phyloP scores from a whole-genome alignment of 2,888 invertebrate genomes.

The Archips crataeganus region DNA sequence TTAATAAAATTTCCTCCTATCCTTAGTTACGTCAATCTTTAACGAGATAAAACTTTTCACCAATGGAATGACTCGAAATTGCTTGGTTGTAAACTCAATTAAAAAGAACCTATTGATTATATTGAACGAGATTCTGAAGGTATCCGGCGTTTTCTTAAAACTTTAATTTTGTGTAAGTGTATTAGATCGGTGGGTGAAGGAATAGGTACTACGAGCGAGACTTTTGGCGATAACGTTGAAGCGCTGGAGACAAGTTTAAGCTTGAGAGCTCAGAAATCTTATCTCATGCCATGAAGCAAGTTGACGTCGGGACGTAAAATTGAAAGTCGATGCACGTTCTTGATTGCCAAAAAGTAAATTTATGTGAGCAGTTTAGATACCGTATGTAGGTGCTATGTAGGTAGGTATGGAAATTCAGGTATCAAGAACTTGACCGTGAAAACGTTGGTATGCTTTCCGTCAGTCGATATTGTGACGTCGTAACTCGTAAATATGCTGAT shows the following conservation, averaged over 20 bases:
- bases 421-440: not conserved
- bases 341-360: not conserved
- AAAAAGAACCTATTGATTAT: conserved; percentile 1
- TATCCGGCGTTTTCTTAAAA: not conserved
- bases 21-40: conserved; percentile 6
- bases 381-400: not conserved
- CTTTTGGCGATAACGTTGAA: not conserved
- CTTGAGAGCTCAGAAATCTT: not conserved
- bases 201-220: not conserved
- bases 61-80: not conserved
- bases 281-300: not conserved
- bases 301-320: not conserved
- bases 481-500: conserved; percentile 14
- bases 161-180: not conserved
- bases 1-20: conserved; percentile 5
- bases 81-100: conserved; percentile 4
- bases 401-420: not conserved
- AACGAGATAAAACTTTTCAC: conserved; percentile 1
- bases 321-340: conserved; percentile 4
- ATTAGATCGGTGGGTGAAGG: not conserved
- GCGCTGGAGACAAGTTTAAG: not conserved
- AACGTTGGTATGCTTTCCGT: conserved; percentile 1
- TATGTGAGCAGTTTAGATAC: not conserved
- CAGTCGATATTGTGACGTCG: conserved; percentile 18
- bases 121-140: not conserved